Percentiles rank a stretch among this genome's conserved stretches.
phyloP scores from a whole-genome alignment of 2,888 invertebrate genomes.

The Sylvicola cinctus region DNA sequence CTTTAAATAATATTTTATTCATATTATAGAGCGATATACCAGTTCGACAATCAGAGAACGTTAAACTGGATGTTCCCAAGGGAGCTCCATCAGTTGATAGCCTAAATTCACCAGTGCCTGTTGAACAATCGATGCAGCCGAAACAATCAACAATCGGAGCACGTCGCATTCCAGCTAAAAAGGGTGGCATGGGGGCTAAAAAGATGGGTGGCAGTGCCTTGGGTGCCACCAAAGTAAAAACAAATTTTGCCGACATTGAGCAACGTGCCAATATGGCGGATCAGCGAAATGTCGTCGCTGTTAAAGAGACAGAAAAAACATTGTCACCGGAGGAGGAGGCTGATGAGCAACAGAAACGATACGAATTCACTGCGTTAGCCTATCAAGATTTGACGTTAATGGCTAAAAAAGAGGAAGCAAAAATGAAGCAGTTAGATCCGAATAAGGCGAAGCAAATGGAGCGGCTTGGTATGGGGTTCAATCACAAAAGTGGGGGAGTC shows the following conservation, averaged over 20 bases:
- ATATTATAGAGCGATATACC: not conserved
- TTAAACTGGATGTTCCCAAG: slow-evolving; percentile 7
- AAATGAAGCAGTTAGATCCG: slow-evolving; percentile 51
- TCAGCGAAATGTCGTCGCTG: slow-evolving; percentile 34
- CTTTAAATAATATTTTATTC: not conserved
- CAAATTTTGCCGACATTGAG: slow-evolving; percentile 91
- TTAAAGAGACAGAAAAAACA: slow-evolving; percentile 14
- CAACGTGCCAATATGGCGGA: slow-evolving; percentile 71
- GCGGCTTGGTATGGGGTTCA: slow-evolving; percentile 80
- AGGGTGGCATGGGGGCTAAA: slow-evolving; percentile 55
- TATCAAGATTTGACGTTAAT: slow-evolving; percentile 56
- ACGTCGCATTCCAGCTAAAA: slow-evolving; percentile 46
- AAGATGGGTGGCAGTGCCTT: slow-evolving; percentile 63
- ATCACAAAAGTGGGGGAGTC: slow-evolving; percentile 31
- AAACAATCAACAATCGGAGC: slow-evolving; percentile 49
- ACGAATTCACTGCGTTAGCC: slow-evolving; percentile 44
- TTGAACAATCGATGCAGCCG: slow-evolving; percentile 18
- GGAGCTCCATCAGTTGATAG: slow-evolving; percentile 22
- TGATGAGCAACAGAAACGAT: not conserved
- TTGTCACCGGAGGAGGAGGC: slow-evolving; percentile 40
- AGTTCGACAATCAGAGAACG: slow-evolving; percentile 9
- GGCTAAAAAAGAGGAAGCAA: slow-evolving; percentile 49
- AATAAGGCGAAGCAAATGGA: slow-evolving; percentile 75
- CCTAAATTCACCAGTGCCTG: slow-evolving; percentile 16
- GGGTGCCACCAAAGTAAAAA: slow-evolving; percentile 85